These are phyloP conservation scores for Patagioenas fasciata DNA, from an alignment of 2,113 vertebrate species.

Conservation along the genomic window DNA sequence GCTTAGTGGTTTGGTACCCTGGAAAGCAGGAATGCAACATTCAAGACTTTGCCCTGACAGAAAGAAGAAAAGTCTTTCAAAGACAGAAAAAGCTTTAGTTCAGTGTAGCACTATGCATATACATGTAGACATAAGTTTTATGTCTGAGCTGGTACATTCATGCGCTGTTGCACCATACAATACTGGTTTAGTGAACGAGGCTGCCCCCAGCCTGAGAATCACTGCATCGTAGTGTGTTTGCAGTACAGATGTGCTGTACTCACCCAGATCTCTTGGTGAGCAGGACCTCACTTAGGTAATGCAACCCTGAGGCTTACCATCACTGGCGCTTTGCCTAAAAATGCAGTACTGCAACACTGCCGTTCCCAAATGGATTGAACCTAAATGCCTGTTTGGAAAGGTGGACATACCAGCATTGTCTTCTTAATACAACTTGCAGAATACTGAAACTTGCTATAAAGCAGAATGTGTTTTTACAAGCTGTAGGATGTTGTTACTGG, in stretches of 20 bases:
- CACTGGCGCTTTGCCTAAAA: not conserved
- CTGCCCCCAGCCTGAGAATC: not conserved
- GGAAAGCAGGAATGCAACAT: not conserved
- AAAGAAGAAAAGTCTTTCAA: not conserved
- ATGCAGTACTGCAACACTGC: not conserved
- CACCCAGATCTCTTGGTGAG: not conserved
- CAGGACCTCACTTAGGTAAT: not conserved
- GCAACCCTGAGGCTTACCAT: not conserved
- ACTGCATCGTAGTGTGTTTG: not conserved
- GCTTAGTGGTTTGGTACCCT: not conserved
- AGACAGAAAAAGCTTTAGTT: not conserved
- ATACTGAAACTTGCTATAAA: not conserved
- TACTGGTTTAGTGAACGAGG: not conserved
- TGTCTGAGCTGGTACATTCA: not conserved
- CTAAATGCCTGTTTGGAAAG: not conserved
- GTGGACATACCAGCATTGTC: not conserved
- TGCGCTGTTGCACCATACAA: not conserved
- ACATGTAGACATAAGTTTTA: not conserved
- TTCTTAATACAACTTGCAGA: not conserved
- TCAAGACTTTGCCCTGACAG: not conserved
- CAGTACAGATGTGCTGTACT: not conserved
- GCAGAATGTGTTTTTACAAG: not conserved
- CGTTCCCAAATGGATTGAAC: rapidly evolving
- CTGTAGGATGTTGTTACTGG: not conserved
- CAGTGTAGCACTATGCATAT: not conserved